A percentile compares a stretch with the other conserved stretches of the same genome.
phyloP scores from a whole-genome alignment of 2,888 invertebrate genomes.

The Megastigmus dorsalis region DNA sequence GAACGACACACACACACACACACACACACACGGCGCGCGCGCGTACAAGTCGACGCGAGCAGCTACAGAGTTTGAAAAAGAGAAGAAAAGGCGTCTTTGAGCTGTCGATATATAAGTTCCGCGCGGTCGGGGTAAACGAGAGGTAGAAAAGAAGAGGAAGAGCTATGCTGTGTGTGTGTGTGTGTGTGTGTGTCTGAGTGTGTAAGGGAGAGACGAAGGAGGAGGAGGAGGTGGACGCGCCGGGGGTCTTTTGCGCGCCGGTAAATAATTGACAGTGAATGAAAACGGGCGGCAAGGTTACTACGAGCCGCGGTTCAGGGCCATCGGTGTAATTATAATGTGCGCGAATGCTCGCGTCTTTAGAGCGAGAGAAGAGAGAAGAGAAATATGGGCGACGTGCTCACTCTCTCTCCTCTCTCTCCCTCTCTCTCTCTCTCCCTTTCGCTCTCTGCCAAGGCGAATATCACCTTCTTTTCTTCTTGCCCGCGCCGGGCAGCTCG shows the following conservation, averaged over 20 bases:
- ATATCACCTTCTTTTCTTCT: conserved; percentile 21
- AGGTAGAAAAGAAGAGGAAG: neutral
- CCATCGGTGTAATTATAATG: conserved; percentile 52
- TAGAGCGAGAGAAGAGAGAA: conserved; percentile 18
- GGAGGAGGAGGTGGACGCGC: conserved; percentile 30
- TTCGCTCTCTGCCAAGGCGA: too few relatives aligned
- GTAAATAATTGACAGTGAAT: conserved; percentile 60
- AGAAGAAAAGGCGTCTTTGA: neutral
- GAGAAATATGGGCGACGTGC: conserved; percentile 54
- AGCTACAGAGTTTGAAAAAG: neutral
- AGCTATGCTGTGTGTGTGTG: too few relatives aligned
- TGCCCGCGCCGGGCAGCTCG: too few relatives aligned
- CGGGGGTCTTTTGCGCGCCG: conserved; percentile 53
- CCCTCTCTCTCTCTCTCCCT: conserved; percentile 1
- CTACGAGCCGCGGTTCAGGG: conserved; percentile 44
- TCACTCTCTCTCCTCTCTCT: conserved; percentile 7
- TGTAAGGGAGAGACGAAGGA: too few relatives aligned
- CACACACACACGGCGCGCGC: neutral
- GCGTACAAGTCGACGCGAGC: neutral
- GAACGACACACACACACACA: neutral
- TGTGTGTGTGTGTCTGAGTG: too few relatives aligned
- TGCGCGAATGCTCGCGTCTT: conserved; percentile 5
- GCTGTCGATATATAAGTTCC: conserved; percentile 37
- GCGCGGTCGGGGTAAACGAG: neutral
- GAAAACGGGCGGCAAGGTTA: conserved; percentile 49